Base-by-base conservation (phyloP, 2,113 vertebrate genomes). In the Syngnathoides biaculeatus region DNA sequence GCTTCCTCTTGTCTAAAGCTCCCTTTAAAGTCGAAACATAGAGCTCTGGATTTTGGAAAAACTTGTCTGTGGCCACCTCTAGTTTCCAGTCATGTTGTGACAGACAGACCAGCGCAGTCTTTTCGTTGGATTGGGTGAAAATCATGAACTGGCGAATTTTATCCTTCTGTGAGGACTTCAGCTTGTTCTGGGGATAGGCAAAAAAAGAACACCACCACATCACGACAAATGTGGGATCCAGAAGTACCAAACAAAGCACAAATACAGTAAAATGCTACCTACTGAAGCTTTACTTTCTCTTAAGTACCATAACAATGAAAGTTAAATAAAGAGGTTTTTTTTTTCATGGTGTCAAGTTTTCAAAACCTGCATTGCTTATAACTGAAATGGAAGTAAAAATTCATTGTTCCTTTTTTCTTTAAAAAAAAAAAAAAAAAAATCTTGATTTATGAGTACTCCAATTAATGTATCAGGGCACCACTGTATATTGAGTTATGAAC, bases 131-230 rank as follows among this genome's bases (percentile, higher is more conserved):
- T 62, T 99, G 97, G 8, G 97, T 99, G 92, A 99, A 99, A 91
- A 98, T 95, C 94, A 98, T 97, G 88, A 99, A 99, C 93, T 99
- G 96, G 81, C 97, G 96, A 94, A 99, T 95, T 95, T 99, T 99
- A 94, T 99, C 97, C 94, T 99, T 99, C 92, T 99, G 96, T 78
- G 96, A 98, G 86, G 96, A 98, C 93, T 98, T 98, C 95, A 99
- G 93, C 94, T 99, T 99, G 96, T 98, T 98, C 97, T 99, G 87
- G 72, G 63, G 55, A 87, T 75, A 87, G 13, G 77, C 20, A 13
- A 50, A 5, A 14, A 26, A 60, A 5, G 13, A 58, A 12, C 17
- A 20, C 52, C 2, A 52, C 53, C 50, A 11, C 5, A 15, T 30
- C 4, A 10, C 13, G 8, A 50, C 20, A 30, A 0, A 22, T 39